Conservation (phyloP, 2,888 invertebrate genomes). For the Adineta ricciae region DNA sequence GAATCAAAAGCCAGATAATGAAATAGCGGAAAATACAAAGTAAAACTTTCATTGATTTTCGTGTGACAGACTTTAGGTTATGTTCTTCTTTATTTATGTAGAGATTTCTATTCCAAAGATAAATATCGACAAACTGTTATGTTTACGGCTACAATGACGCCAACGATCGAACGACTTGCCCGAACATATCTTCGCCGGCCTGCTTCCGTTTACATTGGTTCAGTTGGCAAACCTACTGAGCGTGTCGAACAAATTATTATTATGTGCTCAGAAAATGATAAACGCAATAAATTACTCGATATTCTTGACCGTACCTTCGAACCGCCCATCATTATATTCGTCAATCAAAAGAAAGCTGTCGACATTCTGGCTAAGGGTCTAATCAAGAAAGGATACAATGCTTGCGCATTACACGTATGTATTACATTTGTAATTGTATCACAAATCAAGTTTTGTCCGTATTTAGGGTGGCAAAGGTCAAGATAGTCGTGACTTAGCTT, state of each 20-base stretch:
- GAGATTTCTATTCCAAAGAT: constrained; percentile 85
- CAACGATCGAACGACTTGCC: constrained; percentile 89
- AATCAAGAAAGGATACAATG: constrained; percentile 69
- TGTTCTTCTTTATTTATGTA: constrained; percentile 60
- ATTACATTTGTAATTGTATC: not conserved
- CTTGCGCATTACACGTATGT: constrained; percentile 31
- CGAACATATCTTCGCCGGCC: constrained; percentile 85
- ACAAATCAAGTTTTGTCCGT: too few species aligned
- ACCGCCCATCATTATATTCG: constrained; percentile 96
- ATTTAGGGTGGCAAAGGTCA: constrained; percentile 86
- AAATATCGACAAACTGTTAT: constrained; percentile 95
- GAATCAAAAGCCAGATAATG: constrained; percentile 91
- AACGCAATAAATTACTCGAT: constrained; percentile 86
- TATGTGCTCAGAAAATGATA: constrained; percentile 87
- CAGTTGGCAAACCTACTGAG: constrained; percentile 89
- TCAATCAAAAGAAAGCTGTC: constrained; percentile 99
- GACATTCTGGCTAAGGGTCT: constrained; percentile 91
- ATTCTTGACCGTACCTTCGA: constrained; percentile 74
- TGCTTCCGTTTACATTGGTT: constrained; percentile 92
- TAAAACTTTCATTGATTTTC: not conserved
- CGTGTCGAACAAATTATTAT: constrained; percentile 91
- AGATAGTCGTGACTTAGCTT: constrained; percentile 93
- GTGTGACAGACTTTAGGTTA: too few species aligned
- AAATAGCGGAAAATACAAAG: constrained; percentile 77
- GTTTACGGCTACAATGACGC: constrained; percentile 99